Evolutionary conservation across 2,888 invertebrate species (phyloP), one percentile per base, ranked within the genome.

Genomic region (Corythucha ciliata): DNA sequence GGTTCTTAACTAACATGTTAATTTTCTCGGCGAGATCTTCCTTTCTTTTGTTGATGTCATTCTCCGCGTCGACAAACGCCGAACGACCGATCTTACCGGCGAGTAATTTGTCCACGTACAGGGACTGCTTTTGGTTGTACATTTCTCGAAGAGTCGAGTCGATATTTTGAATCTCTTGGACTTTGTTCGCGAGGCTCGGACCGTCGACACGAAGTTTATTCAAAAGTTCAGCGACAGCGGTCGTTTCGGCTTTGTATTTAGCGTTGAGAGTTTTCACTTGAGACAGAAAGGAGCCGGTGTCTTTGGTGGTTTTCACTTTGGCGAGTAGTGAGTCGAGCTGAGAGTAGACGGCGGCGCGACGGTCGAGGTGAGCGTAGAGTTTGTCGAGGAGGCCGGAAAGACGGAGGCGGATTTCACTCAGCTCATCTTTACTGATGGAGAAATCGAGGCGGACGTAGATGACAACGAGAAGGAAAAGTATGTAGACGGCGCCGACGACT

Each of bases 401-500:
- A 14, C 70, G 63, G 24, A 71, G 57, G 44, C 66, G 68, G 44
- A 68, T 68, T 55, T 72, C 78, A 25, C 72, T 74, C 3, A 67
- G 70, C 57, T 73, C 73, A 63, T 75, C 74, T 70, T 57, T 59
- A 32, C 57, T 58, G 62, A 97, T 92, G 52, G 94, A 89, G 72
- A 98, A 96, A 73, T 98, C 97, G 67, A 97, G 74, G 62, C 97
- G 78, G 56, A 94, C 89, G 72, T 92, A 93, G 63, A 96, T 73
- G 67, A 98, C 93, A 51, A 96, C 90, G 63, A 84, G 72, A 48
- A 93, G 66, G 72, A 98, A 99, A 58, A 98, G 72, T 32, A 87
- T 70, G 68, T 89, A 92, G 59, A 98, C 79, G 62, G 92, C 93
- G 22, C 79, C 74, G 54, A 91, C 83, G 24, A 96, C 83, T 46